Base-by-base conservation (phyloP, 2,888 invertebrate species). In the Prosapia bicincta region DNA sequence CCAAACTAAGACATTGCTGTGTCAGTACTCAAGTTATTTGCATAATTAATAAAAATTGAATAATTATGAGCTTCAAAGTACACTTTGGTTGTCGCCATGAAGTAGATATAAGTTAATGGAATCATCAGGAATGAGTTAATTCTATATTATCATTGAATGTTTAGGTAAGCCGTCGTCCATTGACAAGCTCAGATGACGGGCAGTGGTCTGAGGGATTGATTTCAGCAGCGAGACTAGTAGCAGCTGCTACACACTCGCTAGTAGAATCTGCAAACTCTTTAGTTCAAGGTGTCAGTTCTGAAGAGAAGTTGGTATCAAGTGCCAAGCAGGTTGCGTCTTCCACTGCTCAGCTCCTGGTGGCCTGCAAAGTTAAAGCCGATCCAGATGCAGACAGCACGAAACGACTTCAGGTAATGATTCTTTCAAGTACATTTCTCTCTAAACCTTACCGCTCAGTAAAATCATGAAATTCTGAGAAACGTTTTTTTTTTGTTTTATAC, bases 121-220 rank as follows among this genome's bases (percentile, higher is more conserved):
- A n/a, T n/a, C n/a, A n/a, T n/a, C n/a, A n/a, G n/a, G n/a, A n/a
- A n/a, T n/a, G n/a, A n/a, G n/a, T n/a, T n/a, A n/a, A n/a, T n/a
- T n/a, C n/a, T n/a, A n/a, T n/a, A n/a, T n/a, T n/a, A n/a, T n/a
- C n/a, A n/a, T 25, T 71, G 24, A 66, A 30, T 28, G 66, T 66
- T 3, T 78, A 85, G 84, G 83, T 95, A 28, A 92, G 94, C 0
- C 88, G 93, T 0, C 91, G 92, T 0, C 95, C 96, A 0, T 86
- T 93, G 0, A 92, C 92, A 5, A 94, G 94, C 15, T 96, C 97
- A 0, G 97, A 97, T 84, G 98, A 98, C 85, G 98, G 97, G 0
- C 98, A 98, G 84, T 98, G 98, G 98, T 98, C 98, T 0, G 97
- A 98, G 85, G 98, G 98, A 0, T 89, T 98, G 74, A 93, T 98